Evolutionary conservation across 2,797 vertebrate genomes (phyloP).

Genomic region (Percopsis omiscomaycus): DNA sequence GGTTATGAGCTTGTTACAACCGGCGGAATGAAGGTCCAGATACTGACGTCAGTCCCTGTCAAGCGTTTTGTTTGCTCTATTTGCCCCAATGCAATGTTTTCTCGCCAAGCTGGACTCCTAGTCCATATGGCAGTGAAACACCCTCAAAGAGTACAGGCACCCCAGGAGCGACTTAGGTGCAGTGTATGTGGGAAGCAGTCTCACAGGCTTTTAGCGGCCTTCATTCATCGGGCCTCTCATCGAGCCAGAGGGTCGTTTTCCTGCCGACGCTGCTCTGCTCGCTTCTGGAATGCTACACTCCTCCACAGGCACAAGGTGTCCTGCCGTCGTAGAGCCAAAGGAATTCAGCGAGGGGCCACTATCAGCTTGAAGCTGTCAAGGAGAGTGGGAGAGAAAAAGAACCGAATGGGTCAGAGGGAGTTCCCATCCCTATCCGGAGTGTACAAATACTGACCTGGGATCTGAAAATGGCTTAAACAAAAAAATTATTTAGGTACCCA

Average conservation of each 20-base stretch:
- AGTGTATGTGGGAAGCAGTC: constrained; percentile 82
- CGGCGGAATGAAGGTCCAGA: constrained; percentile 74
- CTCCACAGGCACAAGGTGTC: constrained; percentile 79
- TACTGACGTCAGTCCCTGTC: constrained; percentile 77
- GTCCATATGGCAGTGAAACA: constrained; percentile 82
- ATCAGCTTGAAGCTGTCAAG: constrained; percentile 72
- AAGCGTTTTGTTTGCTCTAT: constrained; percentile 81
- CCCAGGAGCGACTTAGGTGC: constrained; percentile 76
- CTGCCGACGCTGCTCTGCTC: constrained; percentile 76
- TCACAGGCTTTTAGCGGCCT: constrained; percentile 76
- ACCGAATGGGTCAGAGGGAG: constrained; percentile 67
- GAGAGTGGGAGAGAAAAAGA: constrained; percentile 67
- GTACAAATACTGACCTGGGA: constrained; percentile 74
- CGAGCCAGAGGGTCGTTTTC: constrained; percentile 80
- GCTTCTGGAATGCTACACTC: constrained; percentile 82
- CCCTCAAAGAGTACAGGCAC: constrained; percentile 70
- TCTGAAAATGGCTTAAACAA: constrained; percentile 44
- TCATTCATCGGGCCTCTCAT: constrained; percentile 80
- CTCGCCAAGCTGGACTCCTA: constrained; percentile 79
- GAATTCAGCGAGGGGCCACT: constrained; percentile 66
- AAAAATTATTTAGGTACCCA: constrained; percentile 53
- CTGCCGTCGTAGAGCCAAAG: constrained; percentile 75
- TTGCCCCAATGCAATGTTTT: constrained; percentile 79
- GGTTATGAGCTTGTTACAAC: constrained; percentile 78
- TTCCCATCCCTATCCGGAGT: constrained; percentile 70